A percentile compares a stretch with the other conserved stretches of the same genome.
These are phyloP conservation scores for Clarias batrachus DNA, from an alignment of 2,113 vertebrate genomes.

Conservation along the genomic window DNA sequence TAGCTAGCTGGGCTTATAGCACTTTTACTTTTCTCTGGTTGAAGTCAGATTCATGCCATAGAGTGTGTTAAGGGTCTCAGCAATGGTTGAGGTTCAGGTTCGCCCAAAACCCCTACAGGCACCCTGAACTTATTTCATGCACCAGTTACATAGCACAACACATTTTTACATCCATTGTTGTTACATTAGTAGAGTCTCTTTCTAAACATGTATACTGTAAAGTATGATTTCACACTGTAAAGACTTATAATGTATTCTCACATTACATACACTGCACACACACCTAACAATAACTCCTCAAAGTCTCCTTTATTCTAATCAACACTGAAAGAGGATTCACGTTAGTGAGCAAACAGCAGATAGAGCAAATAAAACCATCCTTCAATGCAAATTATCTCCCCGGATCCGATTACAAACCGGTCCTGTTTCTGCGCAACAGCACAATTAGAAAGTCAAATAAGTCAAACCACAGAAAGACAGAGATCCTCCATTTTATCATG, in stretches of 20 bases:
- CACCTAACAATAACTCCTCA: neutral
- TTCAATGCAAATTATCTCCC: neutral
- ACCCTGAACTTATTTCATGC: too few relatives aligned
- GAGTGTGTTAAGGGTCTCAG: too few relatives aligned
- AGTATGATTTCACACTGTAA: neutral
- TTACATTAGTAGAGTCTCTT: neutral
- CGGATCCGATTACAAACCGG: neutral
- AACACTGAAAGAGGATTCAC: neutral
- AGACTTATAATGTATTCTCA: neutral
- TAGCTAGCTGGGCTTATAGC: too few relatives aligned
- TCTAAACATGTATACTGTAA: neutral
- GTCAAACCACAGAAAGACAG: neutral
- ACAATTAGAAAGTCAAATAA: constrained; percentile 8
- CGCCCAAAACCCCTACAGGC: too few relatives aligned
- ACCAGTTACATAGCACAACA: too few relatives aligned
- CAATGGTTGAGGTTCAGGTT: too few relatives aligned
- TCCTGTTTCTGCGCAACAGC: neutral
- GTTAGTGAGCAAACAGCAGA: neutral
- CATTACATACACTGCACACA: neutral
- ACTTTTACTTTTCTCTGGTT: too few relatives aligned
- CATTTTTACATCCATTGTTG: too few relatives aligned
- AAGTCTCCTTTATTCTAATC: neutral
- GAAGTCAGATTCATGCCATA: too few relatives aligned
- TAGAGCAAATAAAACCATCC: neutral
- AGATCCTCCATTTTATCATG: neutral